Evolutionary conservation across 2,888 invertebrate species (phyloP).

Genomic region (Alsophila aescularia): DNA sequence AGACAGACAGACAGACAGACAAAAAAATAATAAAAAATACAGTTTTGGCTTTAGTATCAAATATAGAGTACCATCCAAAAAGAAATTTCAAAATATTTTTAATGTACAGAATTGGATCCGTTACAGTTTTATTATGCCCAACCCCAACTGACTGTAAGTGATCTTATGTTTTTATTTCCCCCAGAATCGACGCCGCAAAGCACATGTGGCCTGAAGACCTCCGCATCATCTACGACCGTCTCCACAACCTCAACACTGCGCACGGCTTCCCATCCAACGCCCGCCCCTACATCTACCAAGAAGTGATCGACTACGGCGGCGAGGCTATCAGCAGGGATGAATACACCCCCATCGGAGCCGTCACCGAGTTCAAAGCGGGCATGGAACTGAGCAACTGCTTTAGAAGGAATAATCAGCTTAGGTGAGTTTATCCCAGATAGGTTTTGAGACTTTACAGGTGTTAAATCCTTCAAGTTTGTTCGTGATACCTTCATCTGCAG

Average conservation of each 20-base stretch:
- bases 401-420: constrained; percentile 67
- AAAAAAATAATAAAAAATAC: no score
- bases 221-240: constrained; percentile 84
- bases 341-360: constrained; percentile 84
- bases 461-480: no score
- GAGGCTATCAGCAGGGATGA: constrained; percentile 80
- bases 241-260: constrained; percentile 85
- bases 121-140: no score
- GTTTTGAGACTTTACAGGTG: no score
- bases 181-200: constrained; percentile 90
- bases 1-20: no score
- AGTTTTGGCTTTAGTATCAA: no score
- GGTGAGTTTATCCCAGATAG: constrained; percentile 23
- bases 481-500: no score
- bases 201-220: constrained; percentile 92
- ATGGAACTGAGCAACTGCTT: constrained; percentile 72
- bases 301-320: constrained; percentile 89
- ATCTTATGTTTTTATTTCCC: not conserved
- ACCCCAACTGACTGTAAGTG: no score
- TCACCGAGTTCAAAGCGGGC: constrained; percentile 87
- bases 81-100: no score
- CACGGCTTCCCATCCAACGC: constrained; percentile 86
- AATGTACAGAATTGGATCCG: no score
- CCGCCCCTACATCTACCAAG: constrained; percentile 89
- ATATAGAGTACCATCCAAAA: no score